A percentile compares a stretch with the other conserved stretches of the same genome.
These are phyloP conservation scores for Urosaurus nigricauda DNA, from an alignment of 2,797 vertebrate species.

Conservation along the genomic window DNA sequence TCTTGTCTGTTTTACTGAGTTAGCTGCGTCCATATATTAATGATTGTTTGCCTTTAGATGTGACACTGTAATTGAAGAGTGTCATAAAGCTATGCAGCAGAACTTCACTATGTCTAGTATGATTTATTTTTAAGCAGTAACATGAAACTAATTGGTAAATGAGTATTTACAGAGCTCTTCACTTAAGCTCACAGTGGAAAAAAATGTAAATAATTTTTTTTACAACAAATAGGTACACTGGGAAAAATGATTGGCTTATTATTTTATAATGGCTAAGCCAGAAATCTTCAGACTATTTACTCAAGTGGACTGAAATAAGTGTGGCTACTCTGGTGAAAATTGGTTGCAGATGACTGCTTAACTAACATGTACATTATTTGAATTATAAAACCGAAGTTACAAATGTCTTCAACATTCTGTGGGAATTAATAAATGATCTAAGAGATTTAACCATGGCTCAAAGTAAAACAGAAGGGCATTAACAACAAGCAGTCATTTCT, in stretches of 20 bases:
- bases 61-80: conserved; percentile 50
- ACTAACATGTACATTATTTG: conserved; percentile 79
- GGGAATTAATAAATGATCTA: conserved; percentile 78
- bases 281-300: conserved; percentile 63
- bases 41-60: conserved; percentile 43
- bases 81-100: conserved; percentile 20
- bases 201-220: conserved; percentile 69
- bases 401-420: conserved; percentile 67
- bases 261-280: conserved; percentile 74
- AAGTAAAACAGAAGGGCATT: conserved; percentile 71
- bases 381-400: conserved; percentile 73
- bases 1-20: conserved; percentile 43
- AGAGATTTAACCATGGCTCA: conserved; percentile 71
- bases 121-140: conserved; percentile 47
- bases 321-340: background rate
- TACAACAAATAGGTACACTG: conserved; percentile 61
- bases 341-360: conserved; percentile 59
- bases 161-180: conserved; percentile 41
- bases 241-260: conserved; percentile 73
- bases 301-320: background rate
- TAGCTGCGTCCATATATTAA: conserved; percentile 31
- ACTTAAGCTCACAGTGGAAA: conserved; percentile 63
- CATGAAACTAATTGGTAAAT: conserved; percentile 62
- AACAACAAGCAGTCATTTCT: conserved; percentile 68
- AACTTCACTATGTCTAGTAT: conserved; percentile 28